These are phyloP conservation scores for Siniperca knerii DNA, from an alignment of 2,113 vertebrate species.

Conservation along the genomic window DNA sequence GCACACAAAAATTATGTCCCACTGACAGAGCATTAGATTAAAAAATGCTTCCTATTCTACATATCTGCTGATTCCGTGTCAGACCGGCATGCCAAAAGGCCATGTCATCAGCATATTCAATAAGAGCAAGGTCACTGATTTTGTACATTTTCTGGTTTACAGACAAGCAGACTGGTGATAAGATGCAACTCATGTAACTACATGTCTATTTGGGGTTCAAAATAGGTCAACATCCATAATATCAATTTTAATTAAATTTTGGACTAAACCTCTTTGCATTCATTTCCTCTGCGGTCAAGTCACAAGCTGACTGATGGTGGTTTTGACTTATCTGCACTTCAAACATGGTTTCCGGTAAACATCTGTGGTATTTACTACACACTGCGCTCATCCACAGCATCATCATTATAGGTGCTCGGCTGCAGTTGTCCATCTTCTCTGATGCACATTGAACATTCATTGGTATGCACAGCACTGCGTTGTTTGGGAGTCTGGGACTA, in stretches of 20 bases:
- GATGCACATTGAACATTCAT: constrained; percentile 33
- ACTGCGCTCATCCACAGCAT: neutral
- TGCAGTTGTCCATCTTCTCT: constrained; percentile 53
- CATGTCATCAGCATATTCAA: neutral
- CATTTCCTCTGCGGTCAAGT: neutral
- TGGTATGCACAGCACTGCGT: constrained; percentile 35
- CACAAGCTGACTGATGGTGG: neutral
- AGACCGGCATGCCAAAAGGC: neutral
- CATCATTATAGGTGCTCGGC: constrained; percentile 40
- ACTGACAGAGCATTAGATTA: neutral
- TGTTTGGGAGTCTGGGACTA: constrained; percentile 61
- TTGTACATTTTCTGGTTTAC: neutral
- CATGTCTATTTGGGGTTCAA: neutral
- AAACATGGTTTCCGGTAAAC: constrained; percentile 27
- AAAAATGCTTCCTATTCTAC: neutral
- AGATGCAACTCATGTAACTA: neutral
- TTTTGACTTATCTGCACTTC: constrained; percentile 31
- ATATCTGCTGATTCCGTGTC: neutral
- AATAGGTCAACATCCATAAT: neutral
- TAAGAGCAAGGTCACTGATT: neutral
- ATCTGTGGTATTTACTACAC: constrained; percentile 24
- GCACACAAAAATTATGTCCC: neutral
- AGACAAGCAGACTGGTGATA: neutral
- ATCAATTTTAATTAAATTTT: neutral
- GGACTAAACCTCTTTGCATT: constrained; percentile 4